Base-by-base conservation (phyloP, 2,113 vertebrate species). In the Rallus limicola region DNA sequence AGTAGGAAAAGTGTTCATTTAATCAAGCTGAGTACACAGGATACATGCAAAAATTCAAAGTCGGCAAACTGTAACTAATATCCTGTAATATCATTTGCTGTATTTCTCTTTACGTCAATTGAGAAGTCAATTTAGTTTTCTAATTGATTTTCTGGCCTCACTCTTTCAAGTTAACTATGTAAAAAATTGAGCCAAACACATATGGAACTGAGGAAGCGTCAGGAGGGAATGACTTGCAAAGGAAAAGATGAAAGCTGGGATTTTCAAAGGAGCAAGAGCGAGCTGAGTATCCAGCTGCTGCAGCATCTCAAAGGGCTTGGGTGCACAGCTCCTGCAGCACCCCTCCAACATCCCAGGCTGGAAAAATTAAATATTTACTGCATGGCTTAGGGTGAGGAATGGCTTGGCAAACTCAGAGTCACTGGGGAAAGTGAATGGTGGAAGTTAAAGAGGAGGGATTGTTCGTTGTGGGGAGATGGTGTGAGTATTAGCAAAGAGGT, bases 131-230 rank as follows among this genome's bases (percentile, higher is more conserved):
- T 95, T 95, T 96, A 96, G 95, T 94, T 96, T 95, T 94, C 87
- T 96, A 97, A 96, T 96, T 97, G 96, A 96, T 96, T 97, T 97
- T 96, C 92, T 96, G 96, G 95, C 91, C 86, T 92, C 82, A 90
- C 83, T 95, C 96, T 97, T 97, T 96, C 95, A 96, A 96, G 96
- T 95, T 96, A 96, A 91, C 91, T 80, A 93, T 5, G 81, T 84
- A 92, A 93, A 95, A 96, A 96, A 94, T 46, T 69, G 74, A 97
- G 92, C 77, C 81, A 96, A 94, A 88, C 93, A 91, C 17, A 55
- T 63, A 79, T 82, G 93, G 86, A 90, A 93, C 77, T 80, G 80
- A 92, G 63, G 19, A 87, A 95, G 70, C 88, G 0, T 91, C 94
- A 94, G 92, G 95, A 97, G 78, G 86, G 74, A 94, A 87, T 5